Evolutionary conservation across 2,888 invertebrate genomes (phyloP).

Genomic region (Ormia ochracea): DNA sequence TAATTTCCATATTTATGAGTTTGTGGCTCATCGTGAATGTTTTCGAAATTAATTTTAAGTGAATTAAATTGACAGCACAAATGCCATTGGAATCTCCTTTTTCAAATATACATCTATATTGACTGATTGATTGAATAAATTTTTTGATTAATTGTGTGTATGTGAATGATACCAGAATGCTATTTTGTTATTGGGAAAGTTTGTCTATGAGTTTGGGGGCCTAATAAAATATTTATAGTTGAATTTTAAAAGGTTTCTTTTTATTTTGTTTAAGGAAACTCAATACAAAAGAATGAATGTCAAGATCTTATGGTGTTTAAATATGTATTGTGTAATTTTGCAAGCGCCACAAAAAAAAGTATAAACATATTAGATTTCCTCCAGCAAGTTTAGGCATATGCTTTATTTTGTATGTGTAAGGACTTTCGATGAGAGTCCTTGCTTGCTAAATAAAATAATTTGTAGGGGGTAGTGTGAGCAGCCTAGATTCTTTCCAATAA

Average conservation of each 20-base stretch:
- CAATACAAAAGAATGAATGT: background rate
- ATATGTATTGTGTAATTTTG: background rate
- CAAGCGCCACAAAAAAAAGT: background rate
- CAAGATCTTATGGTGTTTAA: slow-evolving; percentile 20
- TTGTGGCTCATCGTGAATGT: slow-evolving; percentile 31
- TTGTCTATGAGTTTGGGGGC: slow-evolving; percentile 16
- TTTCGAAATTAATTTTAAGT: slow-evolving; percentile 39
- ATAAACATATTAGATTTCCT: background rate
- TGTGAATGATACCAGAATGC: background rate
- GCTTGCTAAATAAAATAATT: background rate
- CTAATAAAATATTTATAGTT: slow-evolving; percentile 53
- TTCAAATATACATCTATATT: background rate
- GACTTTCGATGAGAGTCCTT: background rate
- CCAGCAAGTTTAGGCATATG: background rate
- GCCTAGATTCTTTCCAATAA: too few relatives aligned
- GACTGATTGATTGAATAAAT: slow-evolving; percentile 24
- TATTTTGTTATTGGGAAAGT: slow-evolving; percentile 29
- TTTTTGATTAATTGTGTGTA: slow-evolving; percentile 39
- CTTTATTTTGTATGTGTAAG: slow-evolving; percentile 9
- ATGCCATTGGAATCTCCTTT: background rate
- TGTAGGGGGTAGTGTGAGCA: background rate
- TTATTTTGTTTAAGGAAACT: slow-evolving; percentile 13
- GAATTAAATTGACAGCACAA: slow-evolving; percentile 27
- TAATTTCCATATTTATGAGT: slow-evolving; percentile 62
- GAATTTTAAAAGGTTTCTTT: slow-evolving; percentile 14